phyloP scores from a whole-genome alignment of 2,888 invertebrate genomes.

The Drosophila formosana region DNA sequence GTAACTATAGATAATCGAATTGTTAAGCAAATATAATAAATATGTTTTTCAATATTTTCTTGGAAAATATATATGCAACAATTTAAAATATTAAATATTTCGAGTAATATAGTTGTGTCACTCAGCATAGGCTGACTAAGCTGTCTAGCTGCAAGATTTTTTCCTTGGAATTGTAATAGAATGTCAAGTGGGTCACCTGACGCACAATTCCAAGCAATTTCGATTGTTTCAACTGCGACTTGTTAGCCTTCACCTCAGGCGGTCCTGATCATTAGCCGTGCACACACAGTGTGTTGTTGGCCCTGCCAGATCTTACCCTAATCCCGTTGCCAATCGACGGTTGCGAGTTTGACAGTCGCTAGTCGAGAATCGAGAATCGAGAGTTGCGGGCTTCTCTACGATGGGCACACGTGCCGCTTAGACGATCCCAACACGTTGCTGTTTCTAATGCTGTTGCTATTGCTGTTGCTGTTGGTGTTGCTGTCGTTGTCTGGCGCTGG shows the following conservation, averaged over 20 bases:
- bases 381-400: slow-evolving; percentile 3
- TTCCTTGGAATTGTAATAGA: slow-evolving; percentile 28
- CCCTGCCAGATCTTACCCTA: neutral
- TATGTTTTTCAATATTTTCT: too few species aligned
- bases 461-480: neutral
- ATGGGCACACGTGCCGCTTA: slow-evolving; percentile 56
- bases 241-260: slow-evolving; percentile 54
- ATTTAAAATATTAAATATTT: too few species aligned
- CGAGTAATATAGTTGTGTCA: too few species aligned
- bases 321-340: slow-evolving; percentile 4
- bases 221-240: slow-evolving; percentile 53
- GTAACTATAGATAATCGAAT: too few species aligned
- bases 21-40: too few species aligned
- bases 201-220: slow-evolving; percentile 18
- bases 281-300: slow-evolving; percentile 1
- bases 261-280: slow-evolving; percentile 5
- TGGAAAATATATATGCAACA: too few species aligned
- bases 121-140: too few species aligned
- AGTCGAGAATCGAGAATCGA: neutral
- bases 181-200: slow-evolving; percentile 40
- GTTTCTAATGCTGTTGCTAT: slow-evolving; percentile 1
- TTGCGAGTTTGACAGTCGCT: neutral
- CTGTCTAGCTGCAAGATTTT: slow-evolving; percentile 33
- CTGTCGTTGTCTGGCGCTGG: slow-evolving; percentile 32
- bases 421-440: slow-evolving; percentile 46